Evolutionary conservation across 2,113 vertebrate genomes (phyloP), one percentile per base, ranked within the genome.

Genomic region (Planiliza haematocheilus): DNA sequence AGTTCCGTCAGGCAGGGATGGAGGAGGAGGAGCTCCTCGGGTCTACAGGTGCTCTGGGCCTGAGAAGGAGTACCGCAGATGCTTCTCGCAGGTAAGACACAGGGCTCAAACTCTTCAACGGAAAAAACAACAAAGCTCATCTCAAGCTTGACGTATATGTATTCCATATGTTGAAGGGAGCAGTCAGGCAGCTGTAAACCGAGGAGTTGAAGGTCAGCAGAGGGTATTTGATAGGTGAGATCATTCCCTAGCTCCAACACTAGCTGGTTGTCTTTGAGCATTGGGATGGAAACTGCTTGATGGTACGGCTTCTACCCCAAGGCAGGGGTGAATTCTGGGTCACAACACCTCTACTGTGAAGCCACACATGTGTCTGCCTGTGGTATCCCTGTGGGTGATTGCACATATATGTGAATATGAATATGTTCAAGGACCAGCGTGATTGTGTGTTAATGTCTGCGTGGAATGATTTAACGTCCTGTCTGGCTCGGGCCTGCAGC

Each of bases 51-150:
- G 94, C 64, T 39, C 82, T 0, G 94, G 94, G 1, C 67, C 51
- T 0, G 91, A 92, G 81, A 89, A 63, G 69, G 92, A 94, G 81
- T 58, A 90, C 59, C 93, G 91, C 78, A 88, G 87, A 70, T 94
- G 93, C 78, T 92, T 88, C 50, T 84, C 86, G 4, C 91, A 94
- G 93, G 94, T 94, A 89, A 39, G 68, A 52, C 10, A 9, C 16
- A 0, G 12, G 7, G 21, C 7, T 62, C 20, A 4, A 83, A 74
- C 51, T 59, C 38, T 48, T 42, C n/a, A 18, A 34, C 13, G 13
- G 10, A 34, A 55, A 51, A 42, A 12, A 62, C 24, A 37, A 38
- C 5, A 39, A 14, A 30, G 24, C 24, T 30, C 24, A 30, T 30
- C 24, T 30, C 2, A 1, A 7, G 11, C 34, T 63, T 64, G 39